Evolutionary conservation across 1,140 invertebrate genomes (phyloP).

Genomic region (Calephelis nemesis): DNA sequence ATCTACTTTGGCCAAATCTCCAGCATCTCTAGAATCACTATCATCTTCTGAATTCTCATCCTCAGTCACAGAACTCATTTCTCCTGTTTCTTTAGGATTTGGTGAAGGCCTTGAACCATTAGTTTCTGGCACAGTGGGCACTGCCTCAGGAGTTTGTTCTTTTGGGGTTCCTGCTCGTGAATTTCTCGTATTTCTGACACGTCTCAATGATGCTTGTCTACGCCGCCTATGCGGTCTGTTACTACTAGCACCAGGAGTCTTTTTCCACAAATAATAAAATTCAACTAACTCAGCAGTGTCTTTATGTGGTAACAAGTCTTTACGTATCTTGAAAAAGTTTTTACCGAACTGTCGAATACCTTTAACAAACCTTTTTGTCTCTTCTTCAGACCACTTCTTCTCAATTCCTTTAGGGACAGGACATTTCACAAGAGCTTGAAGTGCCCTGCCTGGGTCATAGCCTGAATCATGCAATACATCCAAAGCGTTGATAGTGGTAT

Average conservation of each 20-base stretch:
- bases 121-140: slow-evolving; percentile 72
- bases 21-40: slow-evolving; percentile 87
- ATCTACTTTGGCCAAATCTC: slow-evolving; percentile 66
- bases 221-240: slow-evolving; percentile 94
- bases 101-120: slow-evolving; percentile 81
- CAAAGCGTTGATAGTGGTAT: slow-evolving; percentile 98
- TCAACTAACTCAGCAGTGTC: slow-evolving; percentile 98
- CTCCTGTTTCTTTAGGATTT: slow-evolving; percentile 82
- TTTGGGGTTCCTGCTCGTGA: slow-evolving; percentile 83
- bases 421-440: slow-evolving; percentile 97
- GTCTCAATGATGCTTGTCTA: slow-evolving; percentile 91
- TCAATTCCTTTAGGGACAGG: slow-evolving; percentile 97
- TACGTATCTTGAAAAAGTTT: slow-evolving; percentile 98
- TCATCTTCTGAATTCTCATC: slow-evolving; percentile 96
- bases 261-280: slow-evolving; percentile 99
- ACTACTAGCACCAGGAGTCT: slow-evolving; percentile 98
- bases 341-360: slow-evolving; percentile 98
- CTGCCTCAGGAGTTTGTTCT: slow-evolving; percentile 80
- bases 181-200: slow-evolving; percentile 90
- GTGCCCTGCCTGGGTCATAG: slow-evolving; percentile 96
- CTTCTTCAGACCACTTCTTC: slow-evolving; percentile 98
- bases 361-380: slow-evolving; percentile 98
- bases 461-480: slow-evolving; percentile 96
- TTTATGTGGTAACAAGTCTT: slow-evolving; percentile 97
- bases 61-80: slow-evolving; percentile 95